phyloP scores from a whole-genome alignment of 1,140 invertebrate species.

The Drosophila sechellia region DNA sequence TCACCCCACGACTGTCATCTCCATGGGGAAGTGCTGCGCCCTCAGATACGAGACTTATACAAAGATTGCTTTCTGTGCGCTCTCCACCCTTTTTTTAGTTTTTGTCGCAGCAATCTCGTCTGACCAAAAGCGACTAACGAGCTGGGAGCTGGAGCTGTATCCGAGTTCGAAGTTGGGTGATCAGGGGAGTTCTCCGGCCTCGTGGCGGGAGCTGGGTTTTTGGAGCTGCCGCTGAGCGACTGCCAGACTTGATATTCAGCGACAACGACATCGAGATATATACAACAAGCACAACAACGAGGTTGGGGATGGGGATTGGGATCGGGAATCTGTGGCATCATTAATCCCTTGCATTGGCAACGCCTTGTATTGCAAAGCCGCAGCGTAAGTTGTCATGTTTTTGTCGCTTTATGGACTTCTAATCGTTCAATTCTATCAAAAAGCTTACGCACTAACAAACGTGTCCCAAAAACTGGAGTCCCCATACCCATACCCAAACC shows the following conservation, averaged over 20 bases:
- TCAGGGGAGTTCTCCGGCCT: background rate
- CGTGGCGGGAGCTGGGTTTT: background rate
- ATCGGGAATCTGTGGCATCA: constrained; percentile 65
- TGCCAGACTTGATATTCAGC: constrained; percentile 74
- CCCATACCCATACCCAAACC: background rate
- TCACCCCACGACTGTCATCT: constrained; percentile 17
- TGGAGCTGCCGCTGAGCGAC: constrained; percentile 61
- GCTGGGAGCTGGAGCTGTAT: constrained; percentile 38
- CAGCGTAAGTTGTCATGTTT: constrained; percentile 84
- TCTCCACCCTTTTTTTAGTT: constrained; percentile 48
- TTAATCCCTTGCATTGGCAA: constrained; percentile 80
- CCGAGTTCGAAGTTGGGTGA: constrained; percentile 4
- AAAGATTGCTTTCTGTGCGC: constrained; percentile 40
- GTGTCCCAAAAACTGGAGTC: constrained; percentile 52
- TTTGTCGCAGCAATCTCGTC: constrained; percentile 74
- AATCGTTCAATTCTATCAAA: constrained; percentile 84
- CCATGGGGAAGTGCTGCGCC: constrained; percentile 43
- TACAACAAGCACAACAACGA: constrained; percentile 3
- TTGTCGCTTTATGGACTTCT: constrained; percentile 85
- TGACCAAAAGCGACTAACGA: constrained; percentile 82
- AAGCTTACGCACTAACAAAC: constrained; percentile 84
- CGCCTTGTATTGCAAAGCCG: constrained; percentile 67
- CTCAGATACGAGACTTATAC: constrained; percentile 58
- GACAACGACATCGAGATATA: constrained; percentile 36
- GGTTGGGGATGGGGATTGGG: background rate